Evolutionary conservation across 2,797 vertebrate genomes (phyloP), one percentile per base, ranked within the genome.

Genomic region (Fundulus diaphanus): DNA sequence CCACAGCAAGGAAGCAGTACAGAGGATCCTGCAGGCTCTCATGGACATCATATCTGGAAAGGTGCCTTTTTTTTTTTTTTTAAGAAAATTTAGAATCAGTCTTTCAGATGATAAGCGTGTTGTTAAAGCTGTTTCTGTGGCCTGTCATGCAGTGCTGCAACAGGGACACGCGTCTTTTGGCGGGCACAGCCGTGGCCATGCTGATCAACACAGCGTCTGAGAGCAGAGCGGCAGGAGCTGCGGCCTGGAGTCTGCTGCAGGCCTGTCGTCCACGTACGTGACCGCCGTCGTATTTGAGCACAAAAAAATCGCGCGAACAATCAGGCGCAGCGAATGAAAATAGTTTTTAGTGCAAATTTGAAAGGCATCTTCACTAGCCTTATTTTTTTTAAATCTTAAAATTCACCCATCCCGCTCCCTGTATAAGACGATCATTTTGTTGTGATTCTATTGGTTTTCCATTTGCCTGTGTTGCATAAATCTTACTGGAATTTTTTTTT

Each of bases 171-270:
- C 92, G 96, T 69, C 92, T 98, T 54, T 89, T 98, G 92, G 96
- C 95, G 0, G 96, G 96, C 54, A 96, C 96, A 0, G 95, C 96
- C 12, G 88, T 97, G 82, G 95, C 95, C 86, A 97, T 97, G 96
- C 80, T 97, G 90, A 94, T 96, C 80, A 97, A 96, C 90, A 95
- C 95, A 0, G 92, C 94, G 0, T 80, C 91, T 0, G 88, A 94
- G 29, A 81, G 85, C 2, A 20, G 77, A 72, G 48, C 0, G 0
- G 96, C 93, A 33, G 94, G 87, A 72, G 85, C 80, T 0, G 94
- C 96, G 0, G 82, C 89, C 2, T 91, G 93, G 92, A 88, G 77
- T 74, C 92, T 98, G 63, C 88, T 96, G 49, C 95, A 94, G 80
- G 88, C 95, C 66, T 69, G 84, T 2, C 44, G 54, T 66, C 68